phyloP scores from a whole-genome alignment of 2,888 invertebrate species.

The Stenodera caucasica region DNA sequence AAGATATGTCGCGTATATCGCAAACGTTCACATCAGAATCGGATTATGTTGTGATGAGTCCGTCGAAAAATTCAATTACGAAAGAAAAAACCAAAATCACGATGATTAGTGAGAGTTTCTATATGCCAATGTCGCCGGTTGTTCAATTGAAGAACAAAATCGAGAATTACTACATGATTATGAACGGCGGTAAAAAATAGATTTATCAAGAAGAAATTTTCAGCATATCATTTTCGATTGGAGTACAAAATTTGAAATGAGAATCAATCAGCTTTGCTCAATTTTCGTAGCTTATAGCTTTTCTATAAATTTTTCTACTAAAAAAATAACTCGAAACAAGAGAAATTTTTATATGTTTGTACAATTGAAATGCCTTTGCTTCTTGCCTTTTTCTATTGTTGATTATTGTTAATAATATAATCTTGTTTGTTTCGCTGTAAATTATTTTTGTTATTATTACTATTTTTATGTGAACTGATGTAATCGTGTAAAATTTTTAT shows the following conservation, averaged over 20 bases:
- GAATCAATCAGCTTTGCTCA: constrained; percentile 20
- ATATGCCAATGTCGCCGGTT: constrained; percentile 51
- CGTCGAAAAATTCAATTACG: constrained; percentile 35
- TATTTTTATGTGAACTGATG: not conserved
- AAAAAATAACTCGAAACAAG: not conserved
- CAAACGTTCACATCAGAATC: constrained; percentile 48
- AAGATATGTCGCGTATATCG: constrained; percentile 49
- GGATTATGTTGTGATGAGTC: constrained; percentile 52
- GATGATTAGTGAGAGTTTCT: constrained; percentile 41
- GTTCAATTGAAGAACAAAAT: constrained; percentile 43
- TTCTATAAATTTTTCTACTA: constrained; percentile 9
- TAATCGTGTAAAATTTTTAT: no score
- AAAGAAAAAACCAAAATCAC: constrained; percentile 35
- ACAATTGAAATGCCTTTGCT: constrained; percentile 30
- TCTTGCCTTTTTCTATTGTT: constrained; percentile 33
- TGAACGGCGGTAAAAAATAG: constrained; percentile 41
- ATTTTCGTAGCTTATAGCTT: constrained; percentile 18
- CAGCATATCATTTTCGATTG: constrained; percentile 3
- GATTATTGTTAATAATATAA: constrained; percentile 21
- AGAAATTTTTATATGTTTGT: constrained; percentile 8
- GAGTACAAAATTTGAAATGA: constrained; percentile 20
- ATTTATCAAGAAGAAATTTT: not conserved
- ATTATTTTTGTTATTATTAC: constrained; percentile 5
- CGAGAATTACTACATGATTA: constrained; percentile 46
- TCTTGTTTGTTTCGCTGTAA: constrained; percentile 2